Evolutionary conservation across 2,888 invertebrate genomes (phyloP).

Genomic region (Sarcophaga subvicina): DNA sequence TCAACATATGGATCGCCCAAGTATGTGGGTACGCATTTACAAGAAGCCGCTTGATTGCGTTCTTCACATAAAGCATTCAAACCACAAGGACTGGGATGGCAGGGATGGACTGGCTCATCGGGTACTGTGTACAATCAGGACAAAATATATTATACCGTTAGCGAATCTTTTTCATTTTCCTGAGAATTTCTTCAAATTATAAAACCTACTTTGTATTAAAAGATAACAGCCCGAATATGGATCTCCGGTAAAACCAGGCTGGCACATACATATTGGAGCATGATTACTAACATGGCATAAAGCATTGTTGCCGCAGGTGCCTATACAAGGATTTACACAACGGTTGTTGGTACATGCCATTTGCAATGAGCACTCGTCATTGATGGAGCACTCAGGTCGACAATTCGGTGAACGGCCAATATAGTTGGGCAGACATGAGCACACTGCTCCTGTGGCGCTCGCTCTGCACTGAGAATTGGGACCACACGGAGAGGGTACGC

Average conservation of each 20-base stretch:
- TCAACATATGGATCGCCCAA: constrained; percentile 86
- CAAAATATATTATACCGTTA: constrained; percentile 41
- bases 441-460: constrained; percentile 83
- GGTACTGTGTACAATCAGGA: constrained; percentile 78
- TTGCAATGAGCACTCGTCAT: constrained; percentile 83
- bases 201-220: constrained; percentile 82
- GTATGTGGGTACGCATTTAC: constrained; percentile 85
- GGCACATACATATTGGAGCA: constrained; percentile 83
- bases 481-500: constrained; percentile 86
- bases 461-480: constrained; percentile 85
- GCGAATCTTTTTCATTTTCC: constrained; percentile 1
- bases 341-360: constrained; percentile 83
- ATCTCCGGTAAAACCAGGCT: constrained; percentile 84
- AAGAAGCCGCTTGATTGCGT: constrained; percentile 85
- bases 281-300: constrained; percentile 85
- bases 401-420: constrained; percentile 86
- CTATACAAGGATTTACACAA: constrained; percentile 85
- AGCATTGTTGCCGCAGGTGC: constrained; percentile 87
- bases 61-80: constrained; percentile 86
- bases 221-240: constrained; percentile 84
- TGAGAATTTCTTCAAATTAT: not conserved
- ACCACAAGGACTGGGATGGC: constrained; percentile 87
- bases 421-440: constrained; percentile 84
- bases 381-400: constrained; percentile 86
- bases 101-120: constrained; percentile 83